Conservation (phyloP, 2,113 vertebrate genomes). For the Corythoichthys haematopterus region DNA sequence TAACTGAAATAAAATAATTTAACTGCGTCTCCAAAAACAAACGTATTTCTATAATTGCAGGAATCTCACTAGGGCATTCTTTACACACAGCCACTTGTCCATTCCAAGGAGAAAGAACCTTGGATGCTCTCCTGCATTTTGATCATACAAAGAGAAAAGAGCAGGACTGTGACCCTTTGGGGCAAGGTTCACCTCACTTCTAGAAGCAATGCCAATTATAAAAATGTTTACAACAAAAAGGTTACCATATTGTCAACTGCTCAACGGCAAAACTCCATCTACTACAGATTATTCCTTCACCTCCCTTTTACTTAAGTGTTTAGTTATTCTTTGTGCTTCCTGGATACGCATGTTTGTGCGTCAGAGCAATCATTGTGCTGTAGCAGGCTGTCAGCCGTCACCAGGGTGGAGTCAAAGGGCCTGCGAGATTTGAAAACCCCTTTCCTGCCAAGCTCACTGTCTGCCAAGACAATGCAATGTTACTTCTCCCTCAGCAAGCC, state of each 20-base stretch:
- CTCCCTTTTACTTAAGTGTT: conserved; percentile 23
- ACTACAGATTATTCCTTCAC: conserved; percentile 15
- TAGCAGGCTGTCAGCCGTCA: conserved; percentile 62
- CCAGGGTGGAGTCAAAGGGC: conserved; percentile 63
- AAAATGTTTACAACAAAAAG: neutral
- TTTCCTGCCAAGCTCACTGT: conserved; percentile 61
- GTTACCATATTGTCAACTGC: neutral
- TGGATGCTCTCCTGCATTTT: neutral
- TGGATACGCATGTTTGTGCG: conserved; percentile 42
- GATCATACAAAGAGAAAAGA: neutral
- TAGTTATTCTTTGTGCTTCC: conserved; percentile 29
- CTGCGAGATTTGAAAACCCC: conserved; percentile 60
- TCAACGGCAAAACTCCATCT: neutral
- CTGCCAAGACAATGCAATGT: conserved; percentile 60
- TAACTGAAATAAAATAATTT: neutral
- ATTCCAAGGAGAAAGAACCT: neutral
- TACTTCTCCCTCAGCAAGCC: conserved; percentile 37
- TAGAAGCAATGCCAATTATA: neutral
- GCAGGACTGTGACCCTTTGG: conserved; percentile 9
- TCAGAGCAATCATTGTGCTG: conserved; percentile 46
- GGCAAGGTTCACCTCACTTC: neutral
- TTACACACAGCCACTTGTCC: neutral
- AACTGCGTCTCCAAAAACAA: neutral
- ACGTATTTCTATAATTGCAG: neutral
- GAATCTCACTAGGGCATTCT: neutral